Conservation (phyloP, 2,888 invertebrate genomes). For the Polyommatus icarus region DNA sequence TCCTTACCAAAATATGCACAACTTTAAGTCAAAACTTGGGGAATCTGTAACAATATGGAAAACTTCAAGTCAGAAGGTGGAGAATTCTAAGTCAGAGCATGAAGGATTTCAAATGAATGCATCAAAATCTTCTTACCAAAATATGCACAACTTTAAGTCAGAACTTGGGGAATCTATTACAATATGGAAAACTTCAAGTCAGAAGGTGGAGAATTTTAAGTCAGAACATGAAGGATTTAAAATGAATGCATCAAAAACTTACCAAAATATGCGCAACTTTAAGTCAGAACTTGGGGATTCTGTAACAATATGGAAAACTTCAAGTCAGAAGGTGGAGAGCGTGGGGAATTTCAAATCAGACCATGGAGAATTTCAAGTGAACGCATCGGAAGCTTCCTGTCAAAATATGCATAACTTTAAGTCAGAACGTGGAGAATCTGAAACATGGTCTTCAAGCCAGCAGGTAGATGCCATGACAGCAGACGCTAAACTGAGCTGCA, state of each 20-base stretch:
- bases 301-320: not conserved
- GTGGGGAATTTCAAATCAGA: not conserved
- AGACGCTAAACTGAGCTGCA: constrained; percentile 2
- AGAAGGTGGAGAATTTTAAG: not conserved
- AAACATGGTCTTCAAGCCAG: not conserved
- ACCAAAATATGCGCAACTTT: too few relatives aligned
- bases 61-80: too few relatives aligned
- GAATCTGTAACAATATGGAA: too few relatives aligned
- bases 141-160: not conserved
- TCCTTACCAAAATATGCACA: too few relatives aligned
- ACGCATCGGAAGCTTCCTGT: not conserved
- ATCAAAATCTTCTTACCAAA: too few relatives aligned
- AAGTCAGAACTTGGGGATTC: not conserved
- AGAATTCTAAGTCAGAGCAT: too few relatives aligned
- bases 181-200: not conserved
- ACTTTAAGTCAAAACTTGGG: too few relatives aligned
- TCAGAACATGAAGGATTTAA: not conserved
- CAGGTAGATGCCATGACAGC: not conserved
- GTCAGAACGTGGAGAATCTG: not conserved
- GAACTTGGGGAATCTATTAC: not conserved
- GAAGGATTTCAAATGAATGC: too few relatives aligned
- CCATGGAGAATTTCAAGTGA: not conserved
- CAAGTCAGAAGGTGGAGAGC: not conserved
- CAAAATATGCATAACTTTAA: not conserved
- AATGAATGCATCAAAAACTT: not conserved